phyloP scores from a whole-genome alignment of 2,113 vertebrate species.

The Promerops cafer region DNA sequence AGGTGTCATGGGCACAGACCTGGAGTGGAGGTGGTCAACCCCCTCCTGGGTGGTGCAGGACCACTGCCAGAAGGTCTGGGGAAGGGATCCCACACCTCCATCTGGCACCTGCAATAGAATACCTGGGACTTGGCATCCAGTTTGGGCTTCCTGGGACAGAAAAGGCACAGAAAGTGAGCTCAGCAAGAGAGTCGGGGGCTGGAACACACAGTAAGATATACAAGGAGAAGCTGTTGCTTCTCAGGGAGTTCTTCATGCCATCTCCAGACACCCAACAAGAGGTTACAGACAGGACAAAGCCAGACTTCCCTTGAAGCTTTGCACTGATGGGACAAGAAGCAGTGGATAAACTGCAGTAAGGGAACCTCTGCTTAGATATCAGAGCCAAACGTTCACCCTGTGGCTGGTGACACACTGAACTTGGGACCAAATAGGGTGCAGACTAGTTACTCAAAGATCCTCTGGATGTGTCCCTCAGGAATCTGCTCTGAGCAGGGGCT shows the following conservation, averaged over 20 bases:
- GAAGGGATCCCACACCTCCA: neutral
- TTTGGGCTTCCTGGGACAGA: neutral
- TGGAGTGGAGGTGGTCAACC: neutral
- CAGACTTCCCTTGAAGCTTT: neutral
- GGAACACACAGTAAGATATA: fast-evolving
- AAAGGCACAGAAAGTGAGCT: neutral
- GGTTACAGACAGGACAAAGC: neutral
- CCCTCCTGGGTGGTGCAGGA: neutral
- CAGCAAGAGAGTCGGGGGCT: neutral
- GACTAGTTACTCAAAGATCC: neutral
- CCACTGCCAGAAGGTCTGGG: neutral
- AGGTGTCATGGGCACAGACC: neutral
- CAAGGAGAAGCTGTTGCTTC: neutral
- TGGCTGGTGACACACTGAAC: neutral
- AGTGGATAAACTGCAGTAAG: neutral
- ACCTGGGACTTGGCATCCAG: neutral
- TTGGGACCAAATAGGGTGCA: neutral
- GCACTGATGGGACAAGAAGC: neutral
- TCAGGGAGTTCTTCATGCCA: neutral
- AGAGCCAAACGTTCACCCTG: fast-evolving
- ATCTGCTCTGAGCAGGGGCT: neutral
- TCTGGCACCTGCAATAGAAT: neutral
- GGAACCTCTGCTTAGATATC: neutral
- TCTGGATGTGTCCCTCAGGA: neutral
- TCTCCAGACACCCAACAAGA: neutral